Evolutionary conservation across 1,140 invertebrate genomes (phyloP).

Genomic region (silkworm (Bombyx mori)): DNA sequence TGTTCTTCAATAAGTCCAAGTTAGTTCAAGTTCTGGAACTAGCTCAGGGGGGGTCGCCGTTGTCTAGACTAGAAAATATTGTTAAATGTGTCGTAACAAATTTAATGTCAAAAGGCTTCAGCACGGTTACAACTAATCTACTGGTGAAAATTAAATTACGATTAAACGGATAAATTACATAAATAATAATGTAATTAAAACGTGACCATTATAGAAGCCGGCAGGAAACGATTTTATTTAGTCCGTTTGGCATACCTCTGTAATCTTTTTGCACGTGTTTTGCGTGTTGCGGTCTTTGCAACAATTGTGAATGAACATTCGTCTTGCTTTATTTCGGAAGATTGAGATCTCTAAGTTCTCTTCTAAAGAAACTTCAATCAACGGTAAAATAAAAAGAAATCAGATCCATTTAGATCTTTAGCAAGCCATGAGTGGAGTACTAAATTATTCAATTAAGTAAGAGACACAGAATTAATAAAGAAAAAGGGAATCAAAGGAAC

Average conservation of each 20-base stretch:
- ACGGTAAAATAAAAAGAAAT: no score
- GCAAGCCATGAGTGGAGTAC: neutral
- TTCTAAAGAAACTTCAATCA: neutral
- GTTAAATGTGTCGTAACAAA: neutral
- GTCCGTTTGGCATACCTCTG: constrained; percentile 37
- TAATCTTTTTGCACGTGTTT: constrained; percentile 36
- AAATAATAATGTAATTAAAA: neutral
- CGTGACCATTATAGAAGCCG: constrained; percentile 21
- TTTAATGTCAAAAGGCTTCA: neutral
- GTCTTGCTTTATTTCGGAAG: constrained; percentile 28
- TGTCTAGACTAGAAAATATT: no score
- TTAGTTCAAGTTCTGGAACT: no score
- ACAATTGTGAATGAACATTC: constrained; percentile 29
- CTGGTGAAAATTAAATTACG: neutral
- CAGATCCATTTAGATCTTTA: neutral
- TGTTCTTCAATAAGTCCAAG: no score
- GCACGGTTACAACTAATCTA: neutral
- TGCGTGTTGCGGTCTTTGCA: constrained; percentile 29
- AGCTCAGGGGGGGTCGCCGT: no score
- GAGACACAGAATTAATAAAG: no score
- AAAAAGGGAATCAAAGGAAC: no score
- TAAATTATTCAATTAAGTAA: neutral
- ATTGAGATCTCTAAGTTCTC: constrained; percentile 5
- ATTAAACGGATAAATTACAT: neutral
- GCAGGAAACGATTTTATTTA: constrained; percentile 51